Base-by-base conservation (phyloP, 2,797 vertebrate genomes). In the Poecile montanus region DNA sequence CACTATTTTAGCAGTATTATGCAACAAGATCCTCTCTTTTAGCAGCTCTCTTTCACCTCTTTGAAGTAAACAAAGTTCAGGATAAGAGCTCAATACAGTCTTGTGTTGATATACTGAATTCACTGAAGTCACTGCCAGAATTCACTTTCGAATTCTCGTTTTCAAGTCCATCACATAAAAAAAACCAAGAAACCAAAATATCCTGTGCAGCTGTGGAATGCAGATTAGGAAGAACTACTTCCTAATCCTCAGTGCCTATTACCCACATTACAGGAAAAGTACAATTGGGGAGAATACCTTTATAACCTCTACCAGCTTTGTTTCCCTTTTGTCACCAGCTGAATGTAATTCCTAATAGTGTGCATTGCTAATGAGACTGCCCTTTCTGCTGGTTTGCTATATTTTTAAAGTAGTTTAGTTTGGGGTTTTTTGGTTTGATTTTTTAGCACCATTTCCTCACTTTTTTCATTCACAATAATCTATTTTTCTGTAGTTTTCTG, bases 381-480 rank as follows among this genome's bases (percentile, higher is more conserved):
- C 5, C 16, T 82, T 94, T 65, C n/a, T 63, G 11, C 6, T 68
- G 23, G 4, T 12, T 44, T 50, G 13, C 4, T 56, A 4, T 44
- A 38, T 50, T 51, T 89, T 83, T 8, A 3, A n/a, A 16, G 6
- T 13, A 25, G 12, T 57, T 57, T 70, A 7, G 4, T 51, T 45
- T 51, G 21, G 2, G 5, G 0, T 0, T 3, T 9, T 53, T 47
- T 58, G 8, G 3, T 47, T 65, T 45, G 6, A 21, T 23, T 4
- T 66, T 58, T 57, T 21, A 20, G 5, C 9, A 27, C 2, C 1
- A 27, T 66, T 74, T 78, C 13, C 6, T 50, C 22, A 29, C 14
- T 22, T 16, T 30, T 57, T 74, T 51, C 18, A 7, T 51, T 27
- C 27, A 67, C 2, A 47, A 58, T 29, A 44, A 42, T 23, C 13